Conservation (phyloP, 2,113 vertebrate species). For the Tinamus guttatus region DNA sequence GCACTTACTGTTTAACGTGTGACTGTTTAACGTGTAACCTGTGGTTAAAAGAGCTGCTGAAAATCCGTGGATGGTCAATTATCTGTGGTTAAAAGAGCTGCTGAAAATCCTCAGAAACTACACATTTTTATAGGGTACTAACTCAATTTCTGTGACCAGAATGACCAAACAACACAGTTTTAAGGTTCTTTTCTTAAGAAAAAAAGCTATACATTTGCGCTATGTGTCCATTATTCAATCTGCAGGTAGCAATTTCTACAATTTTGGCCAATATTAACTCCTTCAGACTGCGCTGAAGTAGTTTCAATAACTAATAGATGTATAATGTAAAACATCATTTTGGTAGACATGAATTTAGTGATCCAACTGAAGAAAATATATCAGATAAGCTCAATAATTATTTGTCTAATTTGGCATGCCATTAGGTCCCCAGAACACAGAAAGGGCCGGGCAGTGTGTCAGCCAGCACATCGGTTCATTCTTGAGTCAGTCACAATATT, state of each 20-base stretch:
- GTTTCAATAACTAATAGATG: background rate
- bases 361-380: background rate
- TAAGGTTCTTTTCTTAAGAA: background rate
- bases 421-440: background rate
- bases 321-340: background rate
- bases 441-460: background rate
- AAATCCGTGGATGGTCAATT: too few species aligned
- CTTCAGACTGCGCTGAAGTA: background rate
- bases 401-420: background rate
- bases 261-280: background rate
- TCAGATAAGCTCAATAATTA: background rate
- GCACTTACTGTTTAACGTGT: background rate
- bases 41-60: background rate
- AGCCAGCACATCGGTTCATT: background rate
- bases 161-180: background rate
- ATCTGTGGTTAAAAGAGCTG: background rate
- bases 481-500: background rate
- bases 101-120: background rate
- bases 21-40: too few species aligned
- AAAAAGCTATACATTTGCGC: background rate
- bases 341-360: background rate
- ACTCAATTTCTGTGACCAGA: background rate
- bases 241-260: background rate
- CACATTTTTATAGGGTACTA: background rate
- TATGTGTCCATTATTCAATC: background rate